phyloP scores from a whole-genome alignment of 2,113 vertebrate species.

The Gallinago media region DNA sequence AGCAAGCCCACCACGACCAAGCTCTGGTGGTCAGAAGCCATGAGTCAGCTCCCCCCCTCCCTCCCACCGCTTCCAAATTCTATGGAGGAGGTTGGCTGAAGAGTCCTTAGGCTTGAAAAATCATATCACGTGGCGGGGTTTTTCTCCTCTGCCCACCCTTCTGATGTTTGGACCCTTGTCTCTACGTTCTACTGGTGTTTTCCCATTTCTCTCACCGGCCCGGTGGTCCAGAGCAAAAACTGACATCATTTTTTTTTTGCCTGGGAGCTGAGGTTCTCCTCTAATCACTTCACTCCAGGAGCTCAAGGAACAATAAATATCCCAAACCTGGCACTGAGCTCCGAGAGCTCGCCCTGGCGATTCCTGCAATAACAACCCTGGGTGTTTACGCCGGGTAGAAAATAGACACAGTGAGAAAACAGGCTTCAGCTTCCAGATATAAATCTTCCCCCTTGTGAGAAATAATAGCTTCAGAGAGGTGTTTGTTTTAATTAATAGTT shows the following conservation, averaged over 20 bases:
- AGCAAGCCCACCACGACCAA: background rate
- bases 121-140: background rate
- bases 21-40: background rate
- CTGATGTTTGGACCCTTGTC: background rate
- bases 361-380: constrained; percentile 53
- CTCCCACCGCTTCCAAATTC: background rate
- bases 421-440: constrained; percentile 51
- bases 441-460: constrained; percentile 53
- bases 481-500: constrained; percentile 67
- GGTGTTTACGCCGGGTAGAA: constrained; percentile 41
- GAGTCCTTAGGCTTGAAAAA: constrained; percentile 1
- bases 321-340: constrained; percentile 31
- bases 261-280: background rate
- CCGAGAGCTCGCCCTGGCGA: background rate
- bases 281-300: constrained; percentile 25
- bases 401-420: constrained; percentile 51
- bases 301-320: constrained; percentile 60
- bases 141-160: background rate
- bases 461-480: constrained; percentile 44
- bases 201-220: background rate
- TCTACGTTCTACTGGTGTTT: background rate
- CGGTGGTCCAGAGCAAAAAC: background rate
- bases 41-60: background rate
- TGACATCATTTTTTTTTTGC: background rate
- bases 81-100: background rate